Conservation (phyloP, 2,797 vertebrate genomes). For the Lindbergichthys nudifrons region DNA sequence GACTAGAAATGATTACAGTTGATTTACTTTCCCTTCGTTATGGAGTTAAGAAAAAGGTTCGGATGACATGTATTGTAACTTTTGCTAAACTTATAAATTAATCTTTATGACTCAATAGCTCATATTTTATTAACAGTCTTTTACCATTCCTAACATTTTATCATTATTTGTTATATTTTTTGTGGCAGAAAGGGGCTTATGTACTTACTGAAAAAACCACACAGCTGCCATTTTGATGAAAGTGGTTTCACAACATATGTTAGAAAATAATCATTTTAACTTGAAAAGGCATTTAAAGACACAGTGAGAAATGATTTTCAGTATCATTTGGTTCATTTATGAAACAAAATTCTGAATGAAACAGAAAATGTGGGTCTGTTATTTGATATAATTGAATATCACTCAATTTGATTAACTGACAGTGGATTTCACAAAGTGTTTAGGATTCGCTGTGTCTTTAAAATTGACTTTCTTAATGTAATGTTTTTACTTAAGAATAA, state of each 20-base stretch:
- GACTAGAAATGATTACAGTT: too few species aligned
- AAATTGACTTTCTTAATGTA: neutral
- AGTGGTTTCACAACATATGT: constrained; percentile 6
- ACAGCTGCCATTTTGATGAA: constrained; percentile 11
- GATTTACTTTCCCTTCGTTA: too few species aligned
- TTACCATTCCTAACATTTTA: neutral
- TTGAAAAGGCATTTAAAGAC: neutral
- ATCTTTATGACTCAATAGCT: too few species aligned
- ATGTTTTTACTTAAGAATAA: neutral
- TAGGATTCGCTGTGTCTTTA: neutral
- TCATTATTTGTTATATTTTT: neutral
- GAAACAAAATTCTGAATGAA: neutral
- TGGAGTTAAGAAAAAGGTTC: too few species aligned
- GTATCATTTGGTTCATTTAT: too few species aligned
- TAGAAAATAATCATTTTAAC: neutral
- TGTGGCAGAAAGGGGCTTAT: constrained; percentile 1
- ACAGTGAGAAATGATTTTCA: neutral
- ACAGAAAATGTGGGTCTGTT: neutral
- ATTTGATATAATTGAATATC: neutral
- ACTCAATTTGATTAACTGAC: neutral
- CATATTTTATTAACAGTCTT: neutral
- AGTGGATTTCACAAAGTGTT: neutral
- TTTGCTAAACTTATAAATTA: too few species aligned
- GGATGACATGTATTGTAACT: too few species aligned
- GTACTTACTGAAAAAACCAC: neutral